These are phyloP conservation scores for Aphelocoma californica DNA, from an alignment of 2,797 vertebrate species.

Conservation along the genomic window DNA sequence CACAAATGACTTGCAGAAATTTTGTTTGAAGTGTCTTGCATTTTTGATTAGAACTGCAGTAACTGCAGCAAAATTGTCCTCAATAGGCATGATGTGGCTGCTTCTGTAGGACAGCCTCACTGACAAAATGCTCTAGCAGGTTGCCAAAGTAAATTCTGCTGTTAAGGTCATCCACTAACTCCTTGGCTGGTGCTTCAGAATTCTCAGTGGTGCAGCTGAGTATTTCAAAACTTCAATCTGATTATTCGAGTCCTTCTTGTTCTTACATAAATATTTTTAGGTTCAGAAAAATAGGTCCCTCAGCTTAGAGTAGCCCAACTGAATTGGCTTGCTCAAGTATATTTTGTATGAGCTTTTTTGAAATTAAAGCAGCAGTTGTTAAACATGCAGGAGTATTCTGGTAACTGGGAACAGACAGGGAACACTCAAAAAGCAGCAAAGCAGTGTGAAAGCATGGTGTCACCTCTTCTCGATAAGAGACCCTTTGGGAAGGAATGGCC, in stretches of 20 bases:
- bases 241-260: neutral
- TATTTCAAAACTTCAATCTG: neutral
- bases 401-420: neutral
- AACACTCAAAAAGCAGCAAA: neutral
- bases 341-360: neutral
- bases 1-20: conserved; percentile 11
- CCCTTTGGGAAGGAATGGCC: neutral
- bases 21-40: neutral
- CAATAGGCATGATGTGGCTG: neutral
- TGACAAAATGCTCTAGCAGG: neutral
- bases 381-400: neutral
- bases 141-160: conserved; percentile 47
- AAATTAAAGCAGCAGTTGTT: neutral
- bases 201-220: neutral
- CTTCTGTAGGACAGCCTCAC: neutral
- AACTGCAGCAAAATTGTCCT: conserved; percentile 7
- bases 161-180: conserved; percentile 22
- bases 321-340: neutral
- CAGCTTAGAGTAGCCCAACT: neutral
- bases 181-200: neutral
- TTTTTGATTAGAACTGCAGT: conserved; percentile 34
- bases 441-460: neutral
- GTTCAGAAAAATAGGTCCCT: neutral
- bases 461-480: neutral
- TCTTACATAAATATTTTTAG: neutral